Evolutionary conservation across 1,140 invertebrate genomes (phyloP).

Genomic region (Zaprionus inermis): DNA sequence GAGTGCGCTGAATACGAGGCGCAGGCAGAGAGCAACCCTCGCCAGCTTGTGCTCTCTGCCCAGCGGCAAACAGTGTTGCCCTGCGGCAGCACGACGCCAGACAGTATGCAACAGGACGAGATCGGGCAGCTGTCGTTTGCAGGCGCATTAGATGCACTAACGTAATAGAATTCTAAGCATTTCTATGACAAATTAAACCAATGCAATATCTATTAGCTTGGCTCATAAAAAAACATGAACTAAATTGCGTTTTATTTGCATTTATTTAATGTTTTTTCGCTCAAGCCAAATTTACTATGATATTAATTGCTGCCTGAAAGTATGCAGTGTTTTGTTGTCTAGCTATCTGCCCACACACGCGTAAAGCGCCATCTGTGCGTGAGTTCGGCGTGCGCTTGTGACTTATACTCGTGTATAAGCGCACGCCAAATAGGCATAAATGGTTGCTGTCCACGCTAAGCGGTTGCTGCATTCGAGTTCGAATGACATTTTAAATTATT

Average conservation of each 20-base stretch:
- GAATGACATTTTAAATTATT: no score
- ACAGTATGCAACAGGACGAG: constrained; percentile 15
- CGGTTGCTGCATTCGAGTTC: neutral
- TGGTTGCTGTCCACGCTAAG: constrained; percentile 13
- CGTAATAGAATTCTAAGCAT: no score
- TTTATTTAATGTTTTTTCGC: no score
- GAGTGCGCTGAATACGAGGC: constrained; percentile 33
- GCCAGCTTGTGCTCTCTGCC: neutral
- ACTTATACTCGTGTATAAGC: constrained; percentile 1
- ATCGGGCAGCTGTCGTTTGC: neutral
- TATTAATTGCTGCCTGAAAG: neutral
- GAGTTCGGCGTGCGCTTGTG: neutral
- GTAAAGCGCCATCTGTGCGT: constrained; percentile 20
- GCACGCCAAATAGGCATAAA: constrained; percentile 9
- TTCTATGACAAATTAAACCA: no score
- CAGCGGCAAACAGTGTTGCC: neutral
- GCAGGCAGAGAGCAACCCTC: neutral
- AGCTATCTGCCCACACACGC: neutral
- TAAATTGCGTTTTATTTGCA: neutral
- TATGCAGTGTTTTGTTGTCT: neutral
- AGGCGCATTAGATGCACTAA: no score
- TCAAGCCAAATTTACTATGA: no score
- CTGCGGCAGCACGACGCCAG: neutral
- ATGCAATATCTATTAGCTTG: no score
- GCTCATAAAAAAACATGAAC: neutral